Evolutionary conservation across 2,797 vertebrate species (phyloP).

Genomic region (Notamacropus eugenii): DNA sequence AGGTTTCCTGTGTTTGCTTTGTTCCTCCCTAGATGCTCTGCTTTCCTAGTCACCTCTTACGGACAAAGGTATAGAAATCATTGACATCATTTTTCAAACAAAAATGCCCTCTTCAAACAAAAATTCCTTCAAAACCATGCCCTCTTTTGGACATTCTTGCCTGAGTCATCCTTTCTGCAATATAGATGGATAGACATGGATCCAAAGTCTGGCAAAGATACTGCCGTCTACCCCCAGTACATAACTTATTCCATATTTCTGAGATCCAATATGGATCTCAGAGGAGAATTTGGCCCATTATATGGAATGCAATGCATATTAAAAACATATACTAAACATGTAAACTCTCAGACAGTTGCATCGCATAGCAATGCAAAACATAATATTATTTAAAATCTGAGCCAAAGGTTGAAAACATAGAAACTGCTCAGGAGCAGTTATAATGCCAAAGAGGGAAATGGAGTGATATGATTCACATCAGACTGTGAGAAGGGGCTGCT

Average conservation of each 20-base stretch:
- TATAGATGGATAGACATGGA: slow-evolving; percentile 23
- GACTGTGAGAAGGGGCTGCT: neutral
- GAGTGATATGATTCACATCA: slow-evolving; percentile 20
- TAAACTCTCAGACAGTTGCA: slow-evolving; percentile 67
- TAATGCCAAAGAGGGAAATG: slow-evolving; percentile 11
- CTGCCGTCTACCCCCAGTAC: slow-evolving; percentile 45
- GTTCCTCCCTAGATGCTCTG: neutral
- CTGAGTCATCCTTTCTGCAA: slow-evolving; percentile 30
- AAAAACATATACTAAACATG: slow-evolving; percentile 68
- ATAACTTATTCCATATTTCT: slow-evolving; percentile 54
- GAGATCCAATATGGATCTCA: slow-evolving; percentile 46
- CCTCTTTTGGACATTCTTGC: slow-evolving; percentile 30
- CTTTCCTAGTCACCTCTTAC: neutral
- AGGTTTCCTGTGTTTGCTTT: neutral
- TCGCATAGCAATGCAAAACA: slow-evolving; percentile 55
- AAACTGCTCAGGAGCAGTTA: slow-evolving; percentile 41
- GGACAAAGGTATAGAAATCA: neutral
- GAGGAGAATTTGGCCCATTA: slow-evolving; percentile 59
- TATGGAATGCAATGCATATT: slow-evolving; percentile 61
- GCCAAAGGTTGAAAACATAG: slow-evolving; percentile 51
- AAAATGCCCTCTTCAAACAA: neutral
- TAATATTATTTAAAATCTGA: slow-evolving; percentile 69
- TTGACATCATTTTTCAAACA: neutral
- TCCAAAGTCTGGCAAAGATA: slow-evolving; percentile 55
- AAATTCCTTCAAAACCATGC: neutral